Base-by-base conservation (phyloP, 2,113 vertebrate genomes). In the Poeciliopsis occidentalis region DNA sequence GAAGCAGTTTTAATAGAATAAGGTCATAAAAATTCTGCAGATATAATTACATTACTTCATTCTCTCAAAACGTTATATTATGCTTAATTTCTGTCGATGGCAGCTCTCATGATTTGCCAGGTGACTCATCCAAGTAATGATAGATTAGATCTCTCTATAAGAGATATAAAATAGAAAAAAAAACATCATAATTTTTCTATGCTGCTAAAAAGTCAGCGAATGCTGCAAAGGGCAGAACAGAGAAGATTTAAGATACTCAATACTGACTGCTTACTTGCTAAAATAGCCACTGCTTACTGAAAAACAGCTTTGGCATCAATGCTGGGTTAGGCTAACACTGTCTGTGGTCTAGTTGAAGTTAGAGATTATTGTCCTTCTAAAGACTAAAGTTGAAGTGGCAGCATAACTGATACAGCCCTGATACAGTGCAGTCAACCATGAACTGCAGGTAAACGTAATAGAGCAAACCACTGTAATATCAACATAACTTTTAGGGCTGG, bases 401-500 rank as follows among this genome's bases (percentile, higher is more conserved):
- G 78, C 76, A 69, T 73, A 65, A 71, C 44, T 32, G 64, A 71
- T 54, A 15, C 19, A 32, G 26, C 44, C 3, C 61, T 27, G 67
- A 67, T 71, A 75, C 26, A 54, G 41, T 68, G 67, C 70, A 71
- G 67, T 60, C 44, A 27, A 79, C 69, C 64, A 63, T 44, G 71
- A 67, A 74, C 51, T n/a, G 51, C 51, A n/a, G 67, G 30, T 37
- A 63, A 31, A 74, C 67, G 69, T n/a, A 63, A 75, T 67, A 47
- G 3, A 76, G 70, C 41, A 79, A 70, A 78, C 27, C 5, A 15
- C 27, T 85, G 22, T 69, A 79, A 81, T 76, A 70, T 73, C 30
- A 72, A 37, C 2, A 37, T 11, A 37, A 37, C 34, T 37, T 37
- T 11, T 12, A 37, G 34, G 34, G 10, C 34, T 37, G 34, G 34